These are phyloP conservation scores for Pocillopora grandis DNA, from an alignment of 92 coral and sea anemone species.

Conservation along the genomic window DNA sequence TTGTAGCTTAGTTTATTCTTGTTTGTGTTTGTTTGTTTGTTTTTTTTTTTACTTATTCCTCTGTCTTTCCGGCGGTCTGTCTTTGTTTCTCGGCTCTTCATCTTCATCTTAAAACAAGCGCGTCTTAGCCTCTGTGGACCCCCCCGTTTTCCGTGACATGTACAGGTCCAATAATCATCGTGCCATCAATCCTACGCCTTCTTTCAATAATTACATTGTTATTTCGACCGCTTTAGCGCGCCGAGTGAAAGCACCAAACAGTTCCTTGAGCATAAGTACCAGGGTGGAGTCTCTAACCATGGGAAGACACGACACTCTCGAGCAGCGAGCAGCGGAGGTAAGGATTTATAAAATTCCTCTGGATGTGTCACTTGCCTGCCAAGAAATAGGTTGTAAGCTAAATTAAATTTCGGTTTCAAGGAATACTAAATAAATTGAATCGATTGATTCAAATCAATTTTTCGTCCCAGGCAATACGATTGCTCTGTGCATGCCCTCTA, in stretches of 20 bases:
- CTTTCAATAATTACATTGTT: background rate
- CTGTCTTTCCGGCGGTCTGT: background rate
- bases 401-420: no score
- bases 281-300: conserved; percentile 60
- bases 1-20: background rate
- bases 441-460: no score
- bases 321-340: conserved; percentile 76
- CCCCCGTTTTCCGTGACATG: no score
- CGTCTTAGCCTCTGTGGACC: background rate
- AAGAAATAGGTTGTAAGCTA: no score
- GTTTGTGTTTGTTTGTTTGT: background rate
- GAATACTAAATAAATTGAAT: no score
- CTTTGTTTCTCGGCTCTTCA: background rate
- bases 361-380: no score
- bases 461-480: no score
- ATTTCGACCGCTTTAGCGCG: conserved; percentile 29
- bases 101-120: background rate
- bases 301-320: conserved; percentile 66
- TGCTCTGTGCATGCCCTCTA: no score
- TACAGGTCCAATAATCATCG: no score
- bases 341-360: background rate
- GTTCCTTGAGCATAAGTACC: conserved; percentile 86
- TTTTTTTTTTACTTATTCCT: background rate
- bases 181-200: no score
- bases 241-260: conserved; percentile 78